phyloP scores from a whole-genome alignment of 1,140 invertebrate species.

The Drosophila aff. region DNA sequence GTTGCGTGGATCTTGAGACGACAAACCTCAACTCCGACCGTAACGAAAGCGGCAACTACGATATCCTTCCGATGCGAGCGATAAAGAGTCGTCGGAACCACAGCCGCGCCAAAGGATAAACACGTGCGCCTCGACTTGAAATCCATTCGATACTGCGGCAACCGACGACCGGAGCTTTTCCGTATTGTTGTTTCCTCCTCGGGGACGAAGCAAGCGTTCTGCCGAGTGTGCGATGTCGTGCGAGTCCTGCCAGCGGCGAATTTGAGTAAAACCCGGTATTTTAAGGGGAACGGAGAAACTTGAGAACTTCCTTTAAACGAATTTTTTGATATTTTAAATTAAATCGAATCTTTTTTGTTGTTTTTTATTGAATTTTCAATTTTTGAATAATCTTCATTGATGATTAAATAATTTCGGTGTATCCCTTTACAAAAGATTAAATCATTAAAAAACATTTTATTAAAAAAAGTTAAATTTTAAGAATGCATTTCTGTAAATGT shows the following conservation, averaged over 20 bases:
- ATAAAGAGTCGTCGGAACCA: conserved; percentile 33
- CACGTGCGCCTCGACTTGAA: conserved; percentile 68
- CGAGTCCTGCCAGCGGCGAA: conserved; percentile 19
- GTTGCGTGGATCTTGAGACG: background rate
- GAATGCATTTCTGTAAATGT: no score
- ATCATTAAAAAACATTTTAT: no score
- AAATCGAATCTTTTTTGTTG: background rate
- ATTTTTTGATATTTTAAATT: background rate
- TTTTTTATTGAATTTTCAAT: background rate
- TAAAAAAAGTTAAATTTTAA: no score
- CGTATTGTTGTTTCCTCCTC: conserved; percentile 27
- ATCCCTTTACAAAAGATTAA: background rate
- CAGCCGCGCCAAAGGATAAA: conserved; percentile 36
- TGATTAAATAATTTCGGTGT: background rate
- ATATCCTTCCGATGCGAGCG: conserved; percentile 34
- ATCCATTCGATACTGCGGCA: conserved; percentile 70
- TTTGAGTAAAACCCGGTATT: conserved; percentile 9
- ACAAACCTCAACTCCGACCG: conserved; percentile 7
- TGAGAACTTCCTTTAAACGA: background rate
- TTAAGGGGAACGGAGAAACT: conserved; percentile 3
- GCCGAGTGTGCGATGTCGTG: conserved; percentile 5
- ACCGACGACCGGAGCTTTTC: conserved; percentile 31
- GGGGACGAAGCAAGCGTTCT: conserved; percentile 11
- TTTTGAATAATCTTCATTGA: background rate
- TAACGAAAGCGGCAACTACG: conserved; percentile 8